Evolutionary conservation across 1,140 invertebrate species (phyloP).

Genomic region (Apocrypta bakeri): DNA sequence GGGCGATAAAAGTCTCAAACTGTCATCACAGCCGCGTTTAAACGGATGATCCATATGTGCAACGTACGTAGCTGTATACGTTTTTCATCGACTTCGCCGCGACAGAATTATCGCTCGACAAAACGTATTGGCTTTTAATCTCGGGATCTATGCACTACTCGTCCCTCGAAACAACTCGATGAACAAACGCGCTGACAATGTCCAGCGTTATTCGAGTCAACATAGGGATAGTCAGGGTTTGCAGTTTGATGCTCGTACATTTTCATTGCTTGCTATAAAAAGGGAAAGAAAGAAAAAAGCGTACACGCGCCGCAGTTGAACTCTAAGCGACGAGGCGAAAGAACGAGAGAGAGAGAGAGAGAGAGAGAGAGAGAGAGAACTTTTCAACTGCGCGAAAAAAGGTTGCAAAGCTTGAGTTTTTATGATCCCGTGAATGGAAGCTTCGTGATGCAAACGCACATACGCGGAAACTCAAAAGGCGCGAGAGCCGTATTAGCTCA

Average conservation of each 20-base stretch:
- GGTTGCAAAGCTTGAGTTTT: background rate
- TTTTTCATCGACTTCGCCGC: background rate
- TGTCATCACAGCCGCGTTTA: background rate
- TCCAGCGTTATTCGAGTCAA: background rate
- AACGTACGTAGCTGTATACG: background rate
- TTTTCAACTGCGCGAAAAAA: background rate
- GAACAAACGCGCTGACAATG: background rate
- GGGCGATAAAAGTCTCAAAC: background rate
- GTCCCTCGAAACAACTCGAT: background rate
- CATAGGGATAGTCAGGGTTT: background rate
- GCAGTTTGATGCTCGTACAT: background rate
- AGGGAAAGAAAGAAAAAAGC: no score
- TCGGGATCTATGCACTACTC: background rate
- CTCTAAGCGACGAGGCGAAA: no score
- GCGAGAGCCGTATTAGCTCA: background rate
- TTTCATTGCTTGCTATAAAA: background rate
- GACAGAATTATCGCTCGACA: background rate
- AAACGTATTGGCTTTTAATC: constrained; percentile 1
- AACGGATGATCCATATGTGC: background rate
- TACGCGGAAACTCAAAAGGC: background rate
- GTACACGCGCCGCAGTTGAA: no score
- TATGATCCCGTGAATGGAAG: background rate
- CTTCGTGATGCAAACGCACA: background rate
- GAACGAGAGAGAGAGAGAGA: no score
- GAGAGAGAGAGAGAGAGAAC: background rate